phyloP scores from a whole-genome alignment of 2,797 vertebrate genomes.

The Myripristis murdjan region DNA sequence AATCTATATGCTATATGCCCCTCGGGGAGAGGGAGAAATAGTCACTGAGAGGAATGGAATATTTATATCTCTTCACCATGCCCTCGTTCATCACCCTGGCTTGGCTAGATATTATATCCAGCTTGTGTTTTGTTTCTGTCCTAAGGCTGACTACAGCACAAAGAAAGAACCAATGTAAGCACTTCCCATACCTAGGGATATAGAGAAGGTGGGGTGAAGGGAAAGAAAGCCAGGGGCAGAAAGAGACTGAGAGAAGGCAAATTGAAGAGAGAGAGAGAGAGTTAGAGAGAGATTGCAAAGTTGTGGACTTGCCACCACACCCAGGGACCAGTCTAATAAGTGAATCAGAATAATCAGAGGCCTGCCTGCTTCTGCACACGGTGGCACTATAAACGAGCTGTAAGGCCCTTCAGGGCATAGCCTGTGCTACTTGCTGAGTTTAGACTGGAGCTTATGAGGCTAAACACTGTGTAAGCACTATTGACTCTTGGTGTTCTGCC shows the following conservation, averaged over 20 bases:
- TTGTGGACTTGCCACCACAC: constrained; percentile 50
- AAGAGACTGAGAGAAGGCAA: constrained; percentile 59
- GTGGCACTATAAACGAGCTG: constrained; percentile 65
- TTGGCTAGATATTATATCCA: constrained; percentile 76
- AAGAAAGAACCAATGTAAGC: constrained; percentile 81
- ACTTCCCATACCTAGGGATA: constrained; percentile 71
- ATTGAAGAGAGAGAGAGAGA: constrained; percentile 57
- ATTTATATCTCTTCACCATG: constrained; percentile 72
- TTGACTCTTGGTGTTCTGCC: constrained; percentile 56
- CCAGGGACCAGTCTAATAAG: constrained; percentile 73
- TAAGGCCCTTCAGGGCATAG: constrained; percentile 62
- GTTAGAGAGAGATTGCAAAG: constrained; percentile 59
- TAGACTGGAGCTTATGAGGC: constrained; percentile 57
- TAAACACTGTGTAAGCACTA: constrained; percentile 72
- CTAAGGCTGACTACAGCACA: constrained; percentile 81
- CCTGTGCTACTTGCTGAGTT: constrained; percentile 66
- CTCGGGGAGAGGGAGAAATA: constrained; percentile 59
- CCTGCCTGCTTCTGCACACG: constrained; percentile 68
- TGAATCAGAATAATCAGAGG: constrained; percentile 72
- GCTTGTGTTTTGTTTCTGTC: constrained; percentile 76
- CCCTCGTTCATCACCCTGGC: constrained; percentile 72
- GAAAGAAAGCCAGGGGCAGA: constrained; percentile 53
- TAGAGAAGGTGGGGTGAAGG: constrained; percentile 65
- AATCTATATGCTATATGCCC: constrained; percentile 45
- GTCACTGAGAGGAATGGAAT: constrained; percentile 58